These are phyloP conservation scores for Synergus itoensis DNA, from an alignment of 2,888 invertebrate genomes.

Conservation along the genomic window DNA sequence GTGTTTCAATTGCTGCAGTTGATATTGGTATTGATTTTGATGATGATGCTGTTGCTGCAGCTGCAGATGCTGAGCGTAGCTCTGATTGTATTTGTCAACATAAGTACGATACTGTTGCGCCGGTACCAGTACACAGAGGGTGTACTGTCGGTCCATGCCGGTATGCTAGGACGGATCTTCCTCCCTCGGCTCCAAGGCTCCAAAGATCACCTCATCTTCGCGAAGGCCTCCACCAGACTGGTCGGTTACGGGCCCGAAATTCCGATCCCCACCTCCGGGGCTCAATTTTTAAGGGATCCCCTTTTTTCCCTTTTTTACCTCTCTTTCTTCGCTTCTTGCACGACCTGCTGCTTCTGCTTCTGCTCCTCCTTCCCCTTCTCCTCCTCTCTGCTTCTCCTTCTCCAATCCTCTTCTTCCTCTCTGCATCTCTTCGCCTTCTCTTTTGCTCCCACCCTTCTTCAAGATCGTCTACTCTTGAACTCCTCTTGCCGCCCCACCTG, in stretches of 20 bases:
- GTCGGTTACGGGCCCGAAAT: constrained; percentile 77
- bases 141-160: constrained; percentile 78
- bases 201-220: constrained; percentile 74
- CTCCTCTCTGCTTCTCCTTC: constrained; percentile 49
- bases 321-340: constrained; percentile 59
- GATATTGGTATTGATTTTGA: constrained; percentile 14
- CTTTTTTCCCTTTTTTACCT: constrained; percentile 67
- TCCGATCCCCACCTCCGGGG: constrained; percentile 76
- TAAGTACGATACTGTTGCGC: constrained; percentile 76
- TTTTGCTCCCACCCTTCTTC: constrained; percentile 49
- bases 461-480: constrained; percentile 17
- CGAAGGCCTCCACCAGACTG: constrained; percentile 77
- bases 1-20: constrained; percentile 54
- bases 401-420: constrained; percentile 44
- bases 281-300: constrained; percentile 77
- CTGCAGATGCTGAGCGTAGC: constrained; percentile 60
- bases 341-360: constrained; percentile 29
- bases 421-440: constrained; percentile 49
- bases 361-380: constrained; percentile 46
- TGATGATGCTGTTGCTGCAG: constrained; percentile 52
- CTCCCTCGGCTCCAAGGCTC: constrained; percentile 52
- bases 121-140: constrained; percentile 76
- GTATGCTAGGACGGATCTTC: constrained; percentile 52
- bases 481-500: constrained; percentile 42
- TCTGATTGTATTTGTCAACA: constrained; percentile 71